Percentiles rank a stretch among this genome's conserved stretches.
Evolutionary conservation across 2,113 vertebrate genomes (phyloP).

Genomic region (Sturnus vulgaris): DNA sequence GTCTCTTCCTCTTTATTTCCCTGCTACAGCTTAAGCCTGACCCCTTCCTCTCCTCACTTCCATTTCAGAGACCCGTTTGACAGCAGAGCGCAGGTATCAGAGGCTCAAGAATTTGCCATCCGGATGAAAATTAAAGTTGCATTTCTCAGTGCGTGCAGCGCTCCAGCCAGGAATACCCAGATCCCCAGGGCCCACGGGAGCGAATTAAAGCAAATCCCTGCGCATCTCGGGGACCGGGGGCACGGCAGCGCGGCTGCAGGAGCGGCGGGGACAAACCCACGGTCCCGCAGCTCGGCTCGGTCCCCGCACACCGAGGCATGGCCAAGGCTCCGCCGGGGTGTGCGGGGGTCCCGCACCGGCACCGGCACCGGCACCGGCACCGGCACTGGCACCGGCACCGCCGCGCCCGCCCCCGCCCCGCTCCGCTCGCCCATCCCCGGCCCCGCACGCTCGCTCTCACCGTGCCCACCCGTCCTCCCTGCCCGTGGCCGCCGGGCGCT

Average conservation of each 20-base stretch:
- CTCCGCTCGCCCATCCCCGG: not conserved
- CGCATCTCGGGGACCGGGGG: not conserved
- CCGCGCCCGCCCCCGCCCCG: too few species aligned
- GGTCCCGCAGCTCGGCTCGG: not conserved
- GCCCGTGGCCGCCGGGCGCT: not conserved
- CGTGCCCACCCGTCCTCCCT: not conserved
- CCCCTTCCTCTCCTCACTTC: not conserved
- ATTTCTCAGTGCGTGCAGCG: rapidly evolving
- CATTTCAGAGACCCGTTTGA: not conserved
- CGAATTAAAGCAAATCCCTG: not conserved
- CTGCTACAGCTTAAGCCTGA: not conserved
- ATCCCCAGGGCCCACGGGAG: not conserved
- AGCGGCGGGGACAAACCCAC: not conserved
- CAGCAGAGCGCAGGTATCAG: not conserved
- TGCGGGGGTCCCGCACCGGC: not conserved
- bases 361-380: not conserved
- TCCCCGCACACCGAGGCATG: not conserved
- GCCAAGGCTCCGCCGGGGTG: not conserved
- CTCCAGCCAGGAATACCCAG: not conserved
- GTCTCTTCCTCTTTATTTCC: not conserved
- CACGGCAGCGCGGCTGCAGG: not conserved
- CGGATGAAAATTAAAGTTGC: not conserved
- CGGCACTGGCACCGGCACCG: too few species aligned
- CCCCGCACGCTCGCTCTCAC: not conserved
- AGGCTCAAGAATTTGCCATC: not conserved